Conservation (phyloP, 92 coral and sea anemone species). For the Zoanthus gigantus region DNA sequence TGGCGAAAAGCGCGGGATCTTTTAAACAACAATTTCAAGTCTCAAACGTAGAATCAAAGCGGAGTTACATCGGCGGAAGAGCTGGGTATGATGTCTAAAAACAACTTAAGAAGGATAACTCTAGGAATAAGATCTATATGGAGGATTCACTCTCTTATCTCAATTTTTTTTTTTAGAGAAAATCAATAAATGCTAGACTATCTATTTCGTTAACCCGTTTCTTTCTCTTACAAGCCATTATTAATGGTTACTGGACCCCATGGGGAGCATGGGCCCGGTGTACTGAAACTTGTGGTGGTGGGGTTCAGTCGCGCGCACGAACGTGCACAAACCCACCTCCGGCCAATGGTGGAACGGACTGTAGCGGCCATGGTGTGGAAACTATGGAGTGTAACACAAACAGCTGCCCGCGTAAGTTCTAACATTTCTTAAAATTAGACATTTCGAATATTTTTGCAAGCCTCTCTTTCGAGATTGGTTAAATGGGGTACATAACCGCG, state of each 20-base stretch:
- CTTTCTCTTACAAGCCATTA: not conserved
- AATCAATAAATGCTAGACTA: not conserved
- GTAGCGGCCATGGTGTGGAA: constrained; percentile 1
- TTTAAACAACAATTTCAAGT: too few species aligned
- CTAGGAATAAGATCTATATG: not conserved
- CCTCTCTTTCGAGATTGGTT: too few species aligned
- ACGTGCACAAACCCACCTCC: constrained; percentile 28
- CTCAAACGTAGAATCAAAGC: too few species aligned
- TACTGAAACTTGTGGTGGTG: constrained; percentile 27
- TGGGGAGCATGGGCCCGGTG: constrained; percentile 20
- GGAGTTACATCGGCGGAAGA: too few species aligned
- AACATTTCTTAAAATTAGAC: not conserved
- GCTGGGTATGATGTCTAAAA: too few species aligned
- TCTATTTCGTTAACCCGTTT: too few species aligned
- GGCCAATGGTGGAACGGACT: constrained; percentile 29
- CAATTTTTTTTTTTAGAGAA: not conserved
- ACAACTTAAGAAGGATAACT: too few species aligned
- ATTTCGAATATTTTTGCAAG: not conserved
- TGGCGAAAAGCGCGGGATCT: too few species aligned
- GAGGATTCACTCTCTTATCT: not conserved
- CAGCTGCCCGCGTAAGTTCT: constrained; percentile 6
- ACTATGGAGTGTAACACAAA: constrained; percentile 7
- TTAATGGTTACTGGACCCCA: constrained; percentile 29
- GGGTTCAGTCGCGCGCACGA: constrained; percentile 15
- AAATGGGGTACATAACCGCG: too few species aligned